These are phyloP conservation scores for Lethocerus indicus DNA, from an alignment of 1,140 invertebrate genomes.

Conservation along the genomic window DNA sequence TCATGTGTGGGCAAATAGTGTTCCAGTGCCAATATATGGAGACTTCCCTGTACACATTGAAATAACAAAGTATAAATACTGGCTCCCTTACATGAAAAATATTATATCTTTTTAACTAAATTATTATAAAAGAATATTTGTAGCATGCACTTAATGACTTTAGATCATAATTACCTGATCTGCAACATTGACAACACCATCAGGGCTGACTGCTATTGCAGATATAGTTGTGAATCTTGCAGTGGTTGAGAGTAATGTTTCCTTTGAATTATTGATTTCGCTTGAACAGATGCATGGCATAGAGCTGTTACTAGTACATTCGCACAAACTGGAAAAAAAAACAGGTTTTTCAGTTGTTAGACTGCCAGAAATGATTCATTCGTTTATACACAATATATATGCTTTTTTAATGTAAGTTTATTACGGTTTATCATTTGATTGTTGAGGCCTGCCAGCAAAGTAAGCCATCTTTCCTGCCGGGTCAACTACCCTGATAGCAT, in stretches of 20 bases:
- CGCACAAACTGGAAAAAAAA: constrained; percentile 18
- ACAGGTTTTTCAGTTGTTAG: background rate
- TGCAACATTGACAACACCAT: constrained; percentile 82
- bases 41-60: constrained; percentile 33
- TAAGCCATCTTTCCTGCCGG: constrained; percentile 68
- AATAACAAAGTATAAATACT: background rate
- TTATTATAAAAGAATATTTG: background rate
- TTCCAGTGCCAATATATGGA: constrained; percentile 76
- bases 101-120: background rate
- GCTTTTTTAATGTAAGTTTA: too few species aligned
- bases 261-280: constrained; percentile 22
- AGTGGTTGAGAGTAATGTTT: constrained; percentile 75
- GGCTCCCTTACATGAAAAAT: too few species aligned
- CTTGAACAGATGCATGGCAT: constrained; percentile 20
- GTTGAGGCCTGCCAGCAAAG: constrained; percentile 56
- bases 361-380: background rate
- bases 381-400: background rate
- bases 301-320: constrained; percentile 20
- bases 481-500: constrained; percentile 69
- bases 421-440: constrained; percentile 18
- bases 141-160: background rate
- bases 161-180: constrained; percentile 59
- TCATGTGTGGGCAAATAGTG: constrained; percentile 79
- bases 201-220: constrained; percentile 80
- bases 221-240: constrained; percentile 82